Base-by-base conservation (phyloP, 2,797 vertebrate genomes). In the Coilia nasus region DNA sequence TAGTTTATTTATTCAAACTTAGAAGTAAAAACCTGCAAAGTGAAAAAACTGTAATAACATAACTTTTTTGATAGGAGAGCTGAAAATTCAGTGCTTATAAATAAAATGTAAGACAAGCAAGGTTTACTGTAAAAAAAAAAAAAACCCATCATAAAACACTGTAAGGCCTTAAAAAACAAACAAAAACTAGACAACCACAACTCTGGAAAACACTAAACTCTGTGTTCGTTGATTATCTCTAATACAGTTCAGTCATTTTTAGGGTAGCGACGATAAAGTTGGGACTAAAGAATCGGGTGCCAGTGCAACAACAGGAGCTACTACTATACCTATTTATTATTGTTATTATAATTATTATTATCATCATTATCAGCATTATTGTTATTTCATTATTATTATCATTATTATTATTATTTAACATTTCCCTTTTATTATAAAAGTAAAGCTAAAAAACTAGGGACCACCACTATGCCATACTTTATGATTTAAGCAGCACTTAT, bases 401-500 rank as follows among this genome's bases (percentile, higher is more conserved):
- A 97, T 98, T 97, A 97, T 97, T 86, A 92, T 90, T 96, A 95
- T 96, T 97, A 94, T 96, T 96, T 95, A 95, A 94, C 84, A 88
- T 93, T 96, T 96, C 97, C 97, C 97, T 97, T 98, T 97, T 97
- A 97, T 97, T 97, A 95, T 94, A 96, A 96, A 95, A 95, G 93
- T 95, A 96, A 96, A 96, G 95, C 95, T 96, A 95, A 95, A 95
- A 91, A 91, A 88, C 87, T 88, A 89, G 94, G 94, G 96, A 95
- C 96, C 96, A 96, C 94, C 96, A 96, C 97, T 97, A 97, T 96
- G 97, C 97, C 94, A 95, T 97, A 97, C 92, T 94, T 93, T 96
- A 95, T 97, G 97, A 99, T 97, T 96, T 99, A 99, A 99, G 98
- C 98, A 99, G 98, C 98, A 99, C 98, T 99, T 98, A 97, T 93